Base-by-base conservation (phyloP, 2,888 invertebrate genomes). In the Periphyllus acericola region DNA sequence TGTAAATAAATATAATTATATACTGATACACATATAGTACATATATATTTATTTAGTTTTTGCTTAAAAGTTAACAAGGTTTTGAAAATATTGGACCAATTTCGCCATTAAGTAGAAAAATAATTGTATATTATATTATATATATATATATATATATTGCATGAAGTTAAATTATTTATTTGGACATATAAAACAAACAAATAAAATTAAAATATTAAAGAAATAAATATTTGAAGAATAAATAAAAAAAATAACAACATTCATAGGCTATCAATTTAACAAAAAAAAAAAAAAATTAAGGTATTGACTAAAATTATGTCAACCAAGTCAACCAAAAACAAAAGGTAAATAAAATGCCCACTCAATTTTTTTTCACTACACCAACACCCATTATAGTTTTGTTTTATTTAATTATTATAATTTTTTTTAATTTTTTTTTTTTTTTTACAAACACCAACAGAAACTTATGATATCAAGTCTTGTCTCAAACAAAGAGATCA, bases 161-260 rank as follows among this genome's bases (percentile, higher is more conserved):
- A 75, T 68, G 40, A 66, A 34, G 32, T 75, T 68, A 76, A 83
- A 83, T 46, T 52, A 83, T 60, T 88, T 79, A 46, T 68, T 34
- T 74, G 71, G 86, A 86, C 86, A 86, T 29, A 86, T 60, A 72
- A 83, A 88, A 88, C 83, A 82, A 88, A 83, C 88, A 83, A 88
- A 88, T 88, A 83, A 83, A 83, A 88, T 83, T 68, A 83, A 83
- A 83, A 88, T 83, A 76, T 78, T 83, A 55, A 88, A 88, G 83
- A 88, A 88, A 88, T 88, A 88, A 88, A 88, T 83, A 88, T 83
- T 83, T 83, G 83, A 88, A 83, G 78, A 88, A 88, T 83, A 88
- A 88, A 88, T 76, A 83, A 88, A 88, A 83, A 88, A 88, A 76
- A 88, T 80, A 83, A 88, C 68, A 87, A 74, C 82, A 74, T 21